Evolutionary conservation across 2,113 vertebrate genomes (phyloP).

Genomic region (Nipponia nippon): DNA sequence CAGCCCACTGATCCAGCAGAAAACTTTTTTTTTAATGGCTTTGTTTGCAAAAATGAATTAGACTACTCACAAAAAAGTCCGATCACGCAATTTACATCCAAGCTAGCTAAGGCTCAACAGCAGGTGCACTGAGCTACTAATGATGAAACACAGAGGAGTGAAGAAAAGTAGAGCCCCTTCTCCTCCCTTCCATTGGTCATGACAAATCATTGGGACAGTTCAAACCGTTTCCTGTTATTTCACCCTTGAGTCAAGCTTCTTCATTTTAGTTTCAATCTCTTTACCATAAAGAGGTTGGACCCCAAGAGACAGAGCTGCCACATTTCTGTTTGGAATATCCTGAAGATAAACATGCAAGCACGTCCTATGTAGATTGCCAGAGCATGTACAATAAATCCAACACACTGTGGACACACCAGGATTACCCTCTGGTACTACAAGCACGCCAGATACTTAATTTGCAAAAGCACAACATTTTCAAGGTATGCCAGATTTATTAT

Average conservation of each 20-base stretch:
- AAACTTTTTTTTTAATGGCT: not conserved
- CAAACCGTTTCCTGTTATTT: not conserved
- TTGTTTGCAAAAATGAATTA: not conserved
- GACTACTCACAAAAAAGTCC: not conserved
- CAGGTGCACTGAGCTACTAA: not conserved
- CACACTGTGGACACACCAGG: not conserved
- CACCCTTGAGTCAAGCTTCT: not conserved
- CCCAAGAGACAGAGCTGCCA: not conserved
- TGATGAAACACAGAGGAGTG: not conserved
- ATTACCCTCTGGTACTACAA: not conserved
- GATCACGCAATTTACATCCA: not conserved
- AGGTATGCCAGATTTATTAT: not conserved
- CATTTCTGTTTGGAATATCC: not conserved
- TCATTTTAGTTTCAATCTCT: not conserved
- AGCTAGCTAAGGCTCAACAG: not conserved
- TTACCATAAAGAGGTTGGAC: not conserved
- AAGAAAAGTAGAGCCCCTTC: not conserved
- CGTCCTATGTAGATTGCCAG: not conserved
- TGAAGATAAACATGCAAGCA: not conserved
- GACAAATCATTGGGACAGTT: not conserved
- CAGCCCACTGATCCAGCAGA: not conserved
- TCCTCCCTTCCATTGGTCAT: not conserved
- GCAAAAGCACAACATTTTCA: not conserved
- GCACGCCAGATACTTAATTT: not conserved
- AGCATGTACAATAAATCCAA: not conserved